phyloP scores from a whole-genome alignment of 2,888 invertebrate genomes.

The Cosmia trapezina region DNA sequence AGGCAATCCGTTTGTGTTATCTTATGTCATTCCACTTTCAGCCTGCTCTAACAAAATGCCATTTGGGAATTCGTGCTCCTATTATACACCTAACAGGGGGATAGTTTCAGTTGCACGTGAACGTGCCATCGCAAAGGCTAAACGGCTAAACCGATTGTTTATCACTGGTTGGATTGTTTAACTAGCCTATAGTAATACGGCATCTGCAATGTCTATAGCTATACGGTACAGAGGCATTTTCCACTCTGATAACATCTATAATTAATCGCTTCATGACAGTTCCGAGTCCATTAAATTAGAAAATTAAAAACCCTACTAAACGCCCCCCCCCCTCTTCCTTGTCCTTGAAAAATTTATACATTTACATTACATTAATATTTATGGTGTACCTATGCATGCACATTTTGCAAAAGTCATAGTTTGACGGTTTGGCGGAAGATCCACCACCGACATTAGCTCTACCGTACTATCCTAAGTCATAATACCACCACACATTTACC shows the following conservation, averaged over 20 bases:
- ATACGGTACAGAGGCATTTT: background rate
- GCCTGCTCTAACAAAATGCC: constrained; percentile 16
- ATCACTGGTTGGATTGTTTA: background rate
- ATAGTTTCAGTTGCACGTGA: background rate
- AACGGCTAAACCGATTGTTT: constrained; percentile 6
- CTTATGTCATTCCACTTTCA: constrained; percentile 30
- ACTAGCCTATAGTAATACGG: background rate
- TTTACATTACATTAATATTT: no score
- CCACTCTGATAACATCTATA: background rate
- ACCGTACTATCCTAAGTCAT: background rate
- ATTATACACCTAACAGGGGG: constrained; percentile 18
- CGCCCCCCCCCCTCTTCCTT: no score
- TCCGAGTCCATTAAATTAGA: background rate
- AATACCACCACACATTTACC: background rate
- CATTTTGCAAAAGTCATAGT: background rate
- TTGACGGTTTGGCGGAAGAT: background rate
- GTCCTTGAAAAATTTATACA: no score
- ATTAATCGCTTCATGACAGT: background rate
- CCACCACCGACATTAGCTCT: background rate
- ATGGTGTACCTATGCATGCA: no score
- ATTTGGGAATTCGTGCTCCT: constrained; percentile 31
- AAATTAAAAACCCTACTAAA: background rate
- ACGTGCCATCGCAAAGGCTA: background rate
- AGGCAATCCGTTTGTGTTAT: constrained; percentile 39
- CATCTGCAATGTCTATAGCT: background rate